Evolutionary conservation across 2,888 invertebrate species (phyloP), one percentile per base, ranked within the genome.

Genomic region (Sarcophaga variegata): DNA sequence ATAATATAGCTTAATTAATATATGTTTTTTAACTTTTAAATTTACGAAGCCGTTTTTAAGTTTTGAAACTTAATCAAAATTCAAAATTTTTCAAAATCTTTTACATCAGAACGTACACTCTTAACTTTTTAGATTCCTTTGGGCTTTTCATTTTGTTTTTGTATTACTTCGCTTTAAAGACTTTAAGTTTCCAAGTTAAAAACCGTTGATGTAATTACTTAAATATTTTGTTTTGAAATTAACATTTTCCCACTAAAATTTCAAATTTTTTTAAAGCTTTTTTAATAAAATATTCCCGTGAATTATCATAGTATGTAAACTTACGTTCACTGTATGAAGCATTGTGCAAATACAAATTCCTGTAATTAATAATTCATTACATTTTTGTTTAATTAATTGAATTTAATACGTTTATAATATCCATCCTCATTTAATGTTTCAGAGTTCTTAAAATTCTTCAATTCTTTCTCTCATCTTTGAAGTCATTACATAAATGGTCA

Each of bases 331-430:
- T 27, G 20, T 37, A 54, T 54, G 10, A 14, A 45, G 71, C 71
- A 80, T 54, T 66, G 22, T 70, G 70, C 17, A 45, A 45, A 37
- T 45, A 54, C 37, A 54, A 54, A 54, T 70, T 54, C 17, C 17
- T 69, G 22, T 77, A 59, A 77, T 45, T 77, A 67, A 67, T 77
- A 60, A n/a, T 37, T 70, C 54, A 70, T 47, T 47, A 69, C 54
- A 54, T 47, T 47, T 69, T 69, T 47, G 69, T 47, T 69, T 69
- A 66, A 66, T 2, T 22, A 22, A 22, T 14, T 54, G 17, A 14
- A 54, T 54, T 14, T 54, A 54, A 54, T 54, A 54, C 17, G 17
- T 54, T 14, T 54, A 54, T 54, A 54, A 54, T 54, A 54, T 54
- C 12, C 17, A 54, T 54, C 12, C 4, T 14, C 17, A 54, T 54